Evolutionary conservation across 2,113 vertebrate species (phyloP), one percentile per base, ranked within the genome.

Genomic region (Plotosus lineatus): DNA sequence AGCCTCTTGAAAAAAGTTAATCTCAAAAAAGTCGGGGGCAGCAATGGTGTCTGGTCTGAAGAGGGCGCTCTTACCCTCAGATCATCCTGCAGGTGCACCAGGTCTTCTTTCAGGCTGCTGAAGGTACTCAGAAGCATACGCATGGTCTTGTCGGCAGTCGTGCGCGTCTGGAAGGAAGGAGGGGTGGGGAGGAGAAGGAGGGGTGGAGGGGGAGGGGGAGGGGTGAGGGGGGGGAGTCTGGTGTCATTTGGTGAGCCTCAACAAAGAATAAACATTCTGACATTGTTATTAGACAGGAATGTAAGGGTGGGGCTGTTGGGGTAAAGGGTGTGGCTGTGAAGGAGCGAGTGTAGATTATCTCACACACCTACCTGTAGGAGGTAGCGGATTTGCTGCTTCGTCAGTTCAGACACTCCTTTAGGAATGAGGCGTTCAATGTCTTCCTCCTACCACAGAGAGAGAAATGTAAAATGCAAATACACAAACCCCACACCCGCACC

Each of bases 321-420:
- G 44, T 38, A 68, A 46, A 40, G 63, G 81, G 81, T 73, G 65
- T 50, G 44, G 48, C 23, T 36, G 2, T 50, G n/a, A 46, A 48
- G 75, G 63, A 38, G 42, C 53, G 63, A 38, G 42, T 60, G 36
- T 4, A 44, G 69, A 78, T 31, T 26, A 40, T 56, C 60, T 31
- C 48, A 50, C 36, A 21, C 19, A 21, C 84, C 83, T 81, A 98
- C 97, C 96, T 99, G 96, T n/a, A 99, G 92, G 83, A 99, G 94
- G 86, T 99, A 99, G 58, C 97, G 95, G 89, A 99, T 97, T 85
- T 98, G 97, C 87, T 98, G 97, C 90, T 98, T 99, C 83, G 97
- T 98, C 82, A 96, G 93, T 84, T 98, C 96, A n/a, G 95, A 96
- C 82, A 96, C 86, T 88, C 95, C 96, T 94, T 94, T 96, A 3